Evolutionary conservation across 2,888 invertebrate genomes (phyloP).

Genomic region (Philonicus albiceps): DNA sequence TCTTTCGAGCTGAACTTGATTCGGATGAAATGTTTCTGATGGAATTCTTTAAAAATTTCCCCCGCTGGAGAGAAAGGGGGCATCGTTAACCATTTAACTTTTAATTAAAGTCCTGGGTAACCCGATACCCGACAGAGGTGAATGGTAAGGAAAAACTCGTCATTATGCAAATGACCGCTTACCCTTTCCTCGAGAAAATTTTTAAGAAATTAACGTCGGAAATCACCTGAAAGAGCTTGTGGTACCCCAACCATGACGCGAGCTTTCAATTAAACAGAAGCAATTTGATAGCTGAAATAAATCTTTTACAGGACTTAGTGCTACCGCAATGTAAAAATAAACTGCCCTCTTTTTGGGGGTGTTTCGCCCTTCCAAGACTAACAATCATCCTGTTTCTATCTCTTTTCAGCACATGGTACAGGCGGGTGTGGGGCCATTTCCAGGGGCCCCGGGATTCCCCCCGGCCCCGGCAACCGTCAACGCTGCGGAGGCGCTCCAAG

Average conservation of each 20-base stretch:
- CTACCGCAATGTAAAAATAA: background rate
- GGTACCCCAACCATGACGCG: background rate
- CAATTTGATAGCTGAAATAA: background rate
- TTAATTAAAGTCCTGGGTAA: background rate
- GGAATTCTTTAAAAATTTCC: background rate
- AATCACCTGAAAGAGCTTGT: background rate
- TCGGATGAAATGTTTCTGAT: background rate
- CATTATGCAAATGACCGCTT: background rate
- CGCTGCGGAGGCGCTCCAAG: constrained; percentile 59
- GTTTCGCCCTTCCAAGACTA: background rate
- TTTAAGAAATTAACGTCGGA: background rate
- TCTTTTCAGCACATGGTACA: constrained; percentile 62
- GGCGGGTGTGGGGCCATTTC: constrained; percentile 61
- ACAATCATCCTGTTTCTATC: constrained; percentile 32
- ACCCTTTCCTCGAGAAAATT: background rate
- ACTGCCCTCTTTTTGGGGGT: background rate
- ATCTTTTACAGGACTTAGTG: background rate
- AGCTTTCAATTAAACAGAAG: background rate
- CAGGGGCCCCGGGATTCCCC: constrained; percentile 62
- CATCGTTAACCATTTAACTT: background rate
- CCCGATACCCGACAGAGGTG: background rate
- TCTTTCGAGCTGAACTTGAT: background rate
- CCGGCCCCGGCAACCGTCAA: constrained; percentile 58
- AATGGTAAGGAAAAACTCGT: background rate
- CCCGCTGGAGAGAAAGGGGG: background rate